Evolutionary conservation across 2,797 vertebrate species (phyloP).

Genomic region (Fistularia commersonii): DNA sequence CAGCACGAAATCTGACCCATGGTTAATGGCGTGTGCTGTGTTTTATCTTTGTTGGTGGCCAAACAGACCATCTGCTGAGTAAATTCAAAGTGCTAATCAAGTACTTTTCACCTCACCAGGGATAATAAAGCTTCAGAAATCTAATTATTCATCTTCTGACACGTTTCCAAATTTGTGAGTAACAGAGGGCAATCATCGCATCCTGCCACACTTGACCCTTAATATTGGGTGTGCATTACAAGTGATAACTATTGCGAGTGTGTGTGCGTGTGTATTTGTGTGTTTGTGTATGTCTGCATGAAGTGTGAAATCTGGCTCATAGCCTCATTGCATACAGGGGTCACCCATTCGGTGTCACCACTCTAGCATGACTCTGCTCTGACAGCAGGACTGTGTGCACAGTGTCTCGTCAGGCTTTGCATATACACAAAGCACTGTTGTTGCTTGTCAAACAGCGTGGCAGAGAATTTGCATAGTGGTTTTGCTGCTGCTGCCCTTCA

Average conservation of each 20-base stretch:
- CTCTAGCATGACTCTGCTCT: constrained; percentile 45
- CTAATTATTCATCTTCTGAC: constrained; percentile 42
- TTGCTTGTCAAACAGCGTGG: constrained; percentile 78
- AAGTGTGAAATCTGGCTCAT: constrained; percentile 38
- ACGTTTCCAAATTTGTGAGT: constrained; percentile 26
- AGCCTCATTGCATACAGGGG: constrained; percentile 47
- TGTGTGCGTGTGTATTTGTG: constrained; percentile 9
- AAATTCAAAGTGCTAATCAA: constrained; percentile 66
- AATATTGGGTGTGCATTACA: constrained; percentile 11
- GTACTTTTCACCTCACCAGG: constrained; percentile 64
- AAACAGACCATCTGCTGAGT: constrained; percentile 41
- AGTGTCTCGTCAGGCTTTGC: constrained; percentile 68
- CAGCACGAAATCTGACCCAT: constrained; percentile 34
- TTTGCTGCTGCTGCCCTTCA: constrained; percentile 70
- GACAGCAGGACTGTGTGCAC: constrained; percentile 59
- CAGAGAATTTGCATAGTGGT: constrained; percentile 73
- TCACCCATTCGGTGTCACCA: constrained; percentile 59
- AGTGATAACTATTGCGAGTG: constrained; percentile 16
- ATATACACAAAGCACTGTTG: constrained; percentile 76
- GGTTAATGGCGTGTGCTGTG: constrained; percentile 43
- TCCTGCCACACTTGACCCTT: constrained; percentile 28
- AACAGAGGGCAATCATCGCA: constrained; percentile 16
- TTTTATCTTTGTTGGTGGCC: constrained; percentile 40
- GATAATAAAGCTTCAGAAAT: constrained; percentile 35
- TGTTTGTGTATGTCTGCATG: constrained; percentile 3